Percentiles rank a stretch among this genome's conserved stretches.
Conservation (phyloP, 2,888 invertebrate genomes). For the Podabrus alpinus region DNA sequence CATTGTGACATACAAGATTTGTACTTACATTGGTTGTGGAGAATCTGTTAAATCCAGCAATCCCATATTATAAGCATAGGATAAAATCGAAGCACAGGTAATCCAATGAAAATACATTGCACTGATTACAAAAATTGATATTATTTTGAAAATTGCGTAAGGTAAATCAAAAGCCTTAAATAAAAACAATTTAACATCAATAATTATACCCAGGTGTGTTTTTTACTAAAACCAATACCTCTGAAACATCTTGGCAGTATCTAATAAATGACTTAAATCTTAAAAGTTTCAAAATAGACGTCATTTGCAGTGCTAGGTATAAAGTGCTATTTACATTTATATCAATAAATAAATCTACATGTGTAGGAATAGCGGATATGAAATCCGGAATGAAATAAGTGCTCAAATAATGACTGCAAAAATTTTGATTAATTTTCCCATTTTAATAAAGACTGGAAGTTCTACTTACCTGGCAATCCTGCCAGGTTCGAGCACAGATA, state of each 20-base stretch:
- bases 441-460: background rate
- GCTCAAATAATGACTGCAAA: slow-evolving; percentile 46
- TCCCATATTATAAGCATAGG: background rate
- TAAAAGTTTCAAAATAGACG: slow-evolving; percentile 27
- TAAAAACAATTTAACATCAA: background rate
- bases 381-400: slow-evolving; percentile 49
- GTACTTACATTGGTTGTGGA: background rate
- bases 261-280: slow-evolving; percentile 32
- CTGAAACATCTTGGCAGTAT: slow-evolving; percentile 25
- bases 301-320: slow-evolving; percentile 21
- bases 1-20: too few relatives aligned
- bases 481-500: slow-evolving; percentile 44
- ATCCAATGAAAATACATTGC: slow-evolving; percentile 32
- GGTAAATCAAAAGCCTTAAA: slow-evolving; percentile 30
- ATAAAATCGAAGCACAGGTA: slow-evolving; percentile 29
- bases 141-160: slow-evolving; percentile 21
- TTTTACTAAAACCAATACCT: slow-evolving; percentile 22
- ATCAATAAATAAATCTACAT: slow-evolving; percentile 20
- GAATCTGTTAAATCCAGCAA: background rate
- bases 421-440: slow-evolving; percentile 15
- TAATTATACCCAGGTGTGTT: background rate
- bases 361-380: slow-evolving; percentile 43
- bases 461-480: slow-evolving; percentile 26
- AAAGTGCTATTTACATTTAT: background rate
- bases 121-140: slow-evolving; percentile 19